A percentile compares a stretch with the other conserved stretches of the same genome.
Evolutionary conservation across 1,140 invertebrate genomes (phyloP).

Genomic region (Atopsyche davidsoni): DNA sequence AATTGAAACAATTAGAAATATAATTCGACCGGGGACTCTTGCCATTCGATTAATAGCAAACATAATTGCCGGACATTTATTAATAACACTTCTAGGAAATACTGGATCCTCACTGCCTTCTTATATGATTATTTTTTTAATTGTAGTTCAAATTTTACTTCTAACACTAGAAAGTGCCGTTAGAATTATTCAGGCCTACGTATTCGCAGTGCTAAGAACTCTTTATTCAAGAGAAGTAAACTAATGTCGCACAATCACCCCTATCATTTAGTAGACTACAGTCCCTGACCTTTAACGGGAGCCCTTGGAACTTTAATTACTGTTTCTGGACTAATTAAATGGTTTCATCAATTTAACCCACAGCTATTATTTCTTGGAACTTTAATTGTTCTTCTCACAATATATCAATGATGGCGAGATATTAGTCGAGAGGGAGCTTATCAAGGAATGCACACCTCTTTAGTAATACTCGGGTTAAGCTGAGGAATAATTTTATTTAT

Average conservation of each 20-base stretch:
- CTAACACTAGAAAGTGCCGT: constrained; percentile 48
- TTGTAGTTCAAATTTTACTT: constrained; percentile 47
- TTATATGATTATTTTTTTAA: constrained; percentile 37
- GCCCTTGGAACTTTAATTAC: constrained; percentile 41
- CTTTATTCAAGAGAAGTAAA: constrained; percentile 49
- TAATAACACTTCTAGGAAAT: constrained; percentile 50
- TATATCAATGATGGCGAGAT: too few species aligned
- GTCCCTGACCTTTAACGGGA: constrained; percentile 44
- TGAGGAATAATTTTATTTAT: constrained; percentile 60
- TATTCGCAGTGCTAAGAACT: constrained; percentile 47
- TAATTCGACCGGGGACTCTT: constrained; percentile 59
- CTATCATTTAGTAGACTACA: constrained; percentile 53
- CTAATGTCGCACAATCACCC: too few species aligned
- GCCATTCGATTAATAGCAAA: constrained; percentile 59
- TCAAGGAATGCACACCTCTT: too few species aligned
- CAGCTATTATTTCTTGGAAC: too few species aligned
- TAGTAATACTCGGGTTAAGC: constrained; percentile 46
- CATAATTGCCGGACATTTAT: constrained; percentile 62
- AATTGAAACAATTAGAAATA: too few species aligned
- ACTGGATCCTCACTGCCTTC: constrained; percentile 35
- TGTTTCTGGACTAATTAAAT: constrained; percentile 44
- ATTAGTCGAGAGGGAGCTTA: too few species aligned
- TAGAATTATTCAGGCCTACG: constrained; percentile 52
- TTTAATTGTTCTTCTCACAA: too few species aligned
- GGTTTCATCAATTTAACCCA: constrained; percentile 47